Evolutionary conservation across 2,113 vertebrate species (phyloP).

Genomic region (Puffinus mauretanicus): DNA sequence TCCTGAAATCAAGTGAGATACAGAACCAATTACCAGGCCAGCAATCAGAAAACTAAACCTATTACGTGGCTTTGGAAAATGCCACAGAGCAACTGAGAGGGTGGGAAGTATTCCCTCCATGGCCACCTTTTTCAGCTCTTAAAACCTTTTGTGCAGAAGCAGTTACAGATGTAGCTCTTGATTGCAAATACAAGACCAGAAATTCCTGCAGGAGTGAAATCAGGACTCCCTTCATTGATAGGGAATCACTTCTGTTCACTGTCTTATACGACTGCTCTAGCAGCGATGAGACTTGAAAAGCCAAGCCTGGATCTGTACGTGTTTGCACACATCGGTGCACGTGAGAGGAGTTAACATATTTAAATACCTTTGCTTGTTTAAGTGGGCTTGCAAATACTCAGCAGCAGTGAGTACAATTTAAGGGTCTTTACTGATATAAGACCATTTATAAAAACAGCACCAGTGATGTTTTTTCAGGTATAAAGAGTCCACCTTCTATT

Average conservation of each 20-base stretch:
- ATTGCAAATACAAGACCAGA: rapidly evolving
- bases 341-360: rapidly evolving
- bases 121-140: neutral
- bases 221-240: rapidly evolving
- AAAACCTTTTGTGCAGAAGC: neutral
- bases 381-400: neutral
- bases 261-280: neutral
- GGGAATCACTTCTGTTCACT: neutral
- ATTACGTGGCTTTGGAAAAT: neutral
- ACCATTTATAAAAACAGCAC: neutral
- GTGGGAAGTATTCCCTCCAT: neutral
- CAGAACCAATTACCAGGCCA: neutral
- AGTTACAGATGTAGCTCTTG: neutral
- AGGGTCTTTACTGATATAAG: rapidly evolving
- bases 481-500: neutral
- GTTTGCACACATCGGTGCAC: neutral
- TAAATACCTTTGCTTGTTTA: neutral
- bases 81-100: rapidly evolving
- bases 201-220: neutral
- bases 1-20: neutral
- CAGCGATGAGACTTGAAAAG: rapidly evolving
- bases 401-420: rapidly evolving
- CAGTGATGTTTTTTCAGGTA: neutral
- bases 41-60: neutral
- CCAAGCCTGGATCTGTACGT: rapidly evolving